Percentiles rank a stretch among this genome's conserved stretches.
phyloP scores from a whole-genome alignment of 2,113 vertebrate genomes.

The Passer domesticus region DNA sequence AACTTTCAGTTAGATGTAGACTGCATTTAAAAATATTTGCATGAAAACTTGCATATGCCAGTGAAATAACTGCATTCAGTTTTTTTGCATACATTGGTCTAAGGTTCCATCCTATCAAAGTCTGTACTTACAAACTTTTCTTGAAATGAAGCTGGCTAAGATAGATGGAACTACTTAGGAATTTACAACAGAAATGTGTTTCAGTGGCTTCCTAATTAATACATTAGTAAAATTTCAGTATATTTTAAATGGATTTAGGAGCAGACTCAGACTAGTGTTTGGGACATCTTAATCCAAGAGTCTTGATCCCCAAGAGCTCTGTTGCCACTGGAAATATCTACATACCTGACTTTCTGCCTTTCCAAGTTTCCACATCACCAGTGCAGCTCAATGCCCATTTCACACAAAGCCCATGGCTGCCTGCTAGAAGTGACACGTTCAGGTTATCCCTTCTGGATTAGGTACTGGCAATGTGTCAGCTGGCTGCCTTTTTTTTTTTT shows the following conservation, averaged over 20 bases:
- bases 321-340: not conserved
- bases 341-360: not conserved
- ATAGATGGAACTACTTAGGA: not conserved
- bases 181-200: not conserved
- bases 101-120: not conserved
- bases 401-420: not conserved
- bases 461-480: not conserved
- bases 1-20: not conserved
- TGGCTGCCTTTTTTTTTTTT: not conserved
- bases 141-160: not conserved
- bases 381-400: not conserved
- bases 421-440: not conserved
- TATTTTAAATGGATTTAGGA: not conserved
- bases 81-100: not conserved
- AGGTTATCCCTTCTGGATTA: not conserved
- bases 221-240: not conserved
- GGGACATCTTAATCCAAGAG: not conserved
- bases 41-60: not conserved
- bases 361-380: not conserved
- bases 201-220: not conserved
- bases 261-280: not conserved
- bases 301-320: not conserved
- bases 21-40: not conserved
- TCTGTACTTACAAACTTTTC: not conserved
- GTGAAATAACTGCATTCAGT: not conserved